Evolutionary conservation across 2,888 invertebrate species (phyloP), one percentile per base, ranked within the genome.

Genomic region (Tyria jacobaeae): DNA sequence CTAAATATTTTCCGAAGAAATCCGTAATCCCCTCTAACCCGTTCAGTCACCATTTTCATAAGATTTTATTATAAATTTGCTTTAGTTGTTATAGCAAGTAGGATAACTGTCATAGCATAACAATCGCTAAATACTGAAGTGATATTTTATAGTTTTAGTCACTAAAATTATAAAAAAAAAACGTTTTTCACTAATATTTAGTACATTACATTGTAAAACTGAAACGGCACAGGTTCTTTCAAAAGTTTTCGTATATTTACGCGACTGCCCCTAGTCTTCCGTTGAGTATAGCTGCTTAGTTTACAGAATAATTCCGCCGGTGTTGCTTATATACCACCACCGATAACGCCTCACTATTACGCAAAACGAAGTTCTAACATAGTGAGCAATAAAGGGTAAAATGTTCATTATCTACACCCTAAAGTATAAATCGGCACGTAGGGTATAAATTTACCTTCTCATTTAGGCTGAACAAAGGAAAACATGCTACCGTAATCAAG

Each of bases 391-490:
- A 35, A 51, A 35, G 15, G 7, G 15, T 34, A 34, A 10, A 21
- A 51, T 21, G n/a, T 34, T 35, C 14, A 17, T 35, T 35, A 24
- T 51, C 34, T 21, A 15, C 9, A 51, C 2, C 21, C 10, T 25
- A 15, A 25, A 10, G 53, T 39, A n/a, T 53, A n/a, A 25, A 53
- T 53, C 39, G 12, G 15, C 39, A 24, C 37, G 24, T n/a, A 37
- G 21, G 9, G 14, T 48, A 44, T 58, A 50, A 50, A 58, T 58
- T 55, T 49, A 17, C 54, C 25, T 58, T 52, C 48, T 49, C 37
- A 58, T 58, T 62, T 48, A 25, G n/a, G 21, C 17, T 15, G 27
- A 54, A 58, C 57, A 62, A 62, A 58, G 61, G 35, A 24, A 57
- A 39, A 52, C 25, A 50, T 53, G 48, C 24, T 62, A 37, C 44